Evolutionary conservation across 2,113 vertebrate genomes (phyloP).

Genomic region (Mungos mungo): DNA sequence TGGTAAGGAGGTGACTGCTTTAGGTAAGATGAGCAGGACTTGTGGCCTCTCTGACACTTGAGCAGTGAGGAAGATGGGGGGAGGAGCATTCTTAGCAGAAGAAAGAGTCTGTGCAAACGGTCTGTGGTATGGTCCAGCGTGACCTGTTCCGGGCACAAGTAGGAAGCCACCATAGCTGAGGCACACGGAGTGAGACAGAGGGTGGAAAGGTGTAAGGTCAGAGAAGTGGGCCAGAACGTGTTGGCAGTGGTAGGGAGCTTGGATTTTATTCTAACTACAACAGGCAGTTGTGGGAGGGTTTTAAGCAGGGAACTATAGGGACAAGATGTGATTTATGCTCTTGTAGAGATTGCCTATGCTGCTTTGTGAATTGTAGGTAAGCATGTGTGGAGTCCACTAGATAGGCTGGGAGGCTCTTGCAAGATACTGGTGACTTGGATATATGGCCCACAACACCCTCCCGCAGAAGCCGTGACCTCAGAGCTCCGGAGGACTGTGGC

Average conservation of each 20-base stretch:
- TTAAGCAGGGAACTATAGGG: background rate
- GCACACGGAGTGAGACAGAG: background rate
- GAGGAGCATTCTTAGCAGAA: background rate
- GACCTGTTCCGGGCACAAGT: background rate
- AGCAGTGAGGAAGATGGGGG: background rate
- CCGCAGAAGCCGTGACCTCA: background rate
- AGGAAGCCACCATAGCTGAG: background rate
- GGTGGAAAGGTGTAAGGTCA: background rate
- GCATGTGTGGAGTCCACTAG: background rate
- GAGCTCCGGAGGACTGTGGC: background rate
- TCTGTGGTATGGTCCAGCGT: background rate
- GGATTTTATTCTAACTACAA: background rate
- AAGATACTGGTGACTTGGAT: background rate
- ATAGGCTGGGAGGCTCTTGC: background rate
- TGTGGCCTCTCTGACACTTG: background rate
- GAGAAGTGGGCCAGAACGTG: accelerated
- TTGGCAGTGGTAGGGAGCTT: background rate
- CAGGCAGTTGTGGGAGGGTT: background rate
- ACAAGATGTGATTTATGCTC: background rate
- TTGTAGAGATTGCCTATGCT: background rate
- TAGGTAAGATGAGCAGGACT: background rate
- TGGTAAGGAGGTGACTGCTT: background rate
- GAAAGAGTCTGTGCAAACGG: background rate
- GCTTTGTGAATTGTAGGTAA: background rate
- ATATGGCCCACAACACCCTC: accelerated